Conservation (phyloP, 2,888 invertebrate species). For the Bellardia pandia region DNA sequence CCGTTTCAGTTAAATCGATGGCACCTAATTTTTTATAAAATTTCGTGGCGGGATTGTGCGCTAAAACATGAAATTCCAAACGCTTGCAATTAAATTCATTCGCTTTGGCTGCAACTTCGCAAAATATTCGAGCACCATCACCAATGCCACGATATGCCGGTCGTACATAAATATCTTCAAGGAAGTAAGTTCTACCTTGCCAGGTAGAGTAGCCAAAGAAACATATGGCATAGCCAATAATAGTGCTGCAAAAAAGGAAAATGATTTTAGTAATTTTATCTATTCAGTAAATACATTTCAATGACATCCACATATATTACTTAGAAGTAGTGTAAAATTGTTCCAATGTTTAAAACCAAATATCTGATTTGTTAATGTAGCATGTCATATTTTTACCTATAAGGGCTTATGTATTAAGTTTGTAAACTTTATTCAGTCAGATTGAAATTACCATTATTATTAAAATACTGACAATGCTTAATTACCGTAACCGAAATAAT, state of each 20-base stretch:
- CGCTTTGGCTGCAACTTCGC: slow-evolving; percentile 84
- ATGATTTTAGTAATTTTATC: neutral
- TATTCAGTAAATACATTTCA: neutral
- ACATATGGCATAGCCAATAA: slow-evolving; percentile 92
- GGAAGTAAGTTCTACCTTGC: slow-evolving; percentile 90
- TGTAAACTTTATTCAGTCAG: too few species aligned
- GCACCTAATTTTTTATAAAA: slow-evolving; percentile 91
- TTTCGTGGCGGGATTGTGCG: slow-evolving; percentile 92
- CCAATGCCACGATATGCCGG: slow-evolving; percentile 86
- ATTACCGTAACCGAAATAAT: too few species aligned
- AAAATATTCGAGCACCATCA: slow-evolving; percentile 81
- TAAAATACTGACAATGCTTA: too few species aligned
- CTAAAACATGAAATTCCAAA: slow-evolving; percentile 91
- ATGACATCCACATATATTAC: neutral
- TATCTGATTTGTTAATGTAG: too few species aligned
- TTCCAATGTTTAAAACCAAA: too few species aligned
- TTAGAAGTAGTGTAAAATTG: too few species aligned
- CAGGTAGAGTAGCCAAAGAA: slow-evolving; percentile 94
- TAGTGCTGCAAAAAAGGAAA: neutral
- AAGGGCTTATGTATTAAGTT: too few species aligned
- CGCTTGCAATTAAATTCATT: slow-evolving; percentile 85
- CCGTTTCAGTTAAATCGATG: slow-evolving; percentile 87
- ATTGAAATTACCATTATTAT: too few species aligned
- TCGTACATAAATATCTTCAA: slow-evolving; percentile 94
- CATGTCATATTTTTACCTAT: too few species aligned